Base-by-base conservation (phyloP, 2,888 invertebrate species). In the Sphaerophoria rueppellii region DNA sequence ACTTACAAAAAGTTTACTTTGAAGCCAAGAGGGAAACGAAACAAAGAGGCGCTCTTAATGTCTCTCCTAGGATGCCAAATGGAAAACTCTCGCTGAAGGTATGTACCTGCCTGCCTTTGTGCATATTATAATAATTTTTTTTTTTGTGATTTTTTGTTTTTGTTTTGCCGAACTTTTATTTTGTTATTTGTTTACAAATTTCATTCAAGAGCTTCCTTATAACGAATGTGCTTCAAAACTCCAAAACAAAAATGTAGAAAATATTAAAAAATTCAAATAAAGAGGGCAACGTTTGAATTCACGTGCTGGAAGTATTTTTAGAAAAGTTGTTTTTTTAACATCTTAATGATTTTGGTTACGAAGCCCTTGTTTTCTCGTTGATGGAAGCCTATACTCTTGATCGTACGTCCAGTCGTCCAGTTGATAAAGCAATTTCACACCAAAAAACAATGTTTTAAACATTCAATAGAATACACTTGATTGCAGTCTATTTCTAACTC, bases 31-130 rank as follows among this genome's bases (percentile, higher is more conserved):
- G 34, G 11, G 9, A 9, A 11, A 37, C 55, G 46, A 32, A 52
- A 60, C 43, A 48, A 37, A 35, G 14, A 57, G 74, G 58, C 52
- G 70, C 70, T 70, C 65, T 75, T 71, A 50, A 83, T 83, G 82
- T 70, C 71, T 74, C 71, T 67, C 74, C 79, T 79, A 79, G 79
- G 70, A 83, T 83, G 82, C 82, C 54, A 58, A 75, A 79, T 83
- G 82, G 79, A 75, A 74, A 48, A 67, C 50, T 48, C 67, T 60
- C 60, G 70, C 79, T 83, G 63, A 74, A 79, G 82, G 82, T 83
- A 83, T 67, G 82, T 79, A 83, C 4, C 5, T 37, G 7, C 6
- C 35, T 12, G 6, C 40, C 24, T 1, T 11, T 43, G 24, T 40
- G 4, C 3, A 16, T n/a, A 11, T n/a, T 6, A 37, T 11, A 6